Percentiles rank a stretch among this genome's conserved stretches.
Conservation (phyloP, 2,888 invertebrate genomes). For the Aphodius sticticus region DNA sequence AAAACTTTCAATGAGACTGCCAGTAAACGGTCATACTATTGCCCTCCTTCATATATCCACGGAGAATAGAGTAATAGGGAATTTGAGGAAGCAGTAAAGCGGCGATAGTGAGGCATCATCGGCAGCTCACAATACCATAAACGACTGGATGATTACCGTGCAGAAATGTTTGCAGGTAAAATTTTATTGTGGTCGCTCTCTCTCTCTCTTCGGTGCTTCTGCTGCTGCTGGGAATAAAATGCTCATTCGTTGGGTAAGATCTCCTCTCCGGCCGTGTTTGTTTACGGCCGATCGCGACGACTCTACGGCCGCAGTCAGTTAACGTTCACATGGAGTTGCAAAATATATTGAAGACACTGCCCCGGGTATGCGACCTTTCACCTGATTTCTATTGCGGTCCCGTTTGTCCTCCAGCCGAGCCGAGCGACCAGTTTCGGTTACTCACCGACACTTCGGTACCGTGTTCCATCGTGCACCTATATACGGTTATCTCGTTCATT, state of each 20-base stretch:
- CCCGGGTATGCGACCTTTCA: conserved; percentile 57
- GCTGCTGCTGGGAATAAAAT: conserved; percentile 9
- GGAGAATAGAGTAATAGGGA: background rate
- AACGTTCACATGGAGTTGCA: conserved; percentile 40
- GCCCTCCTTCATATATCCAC: background rate
- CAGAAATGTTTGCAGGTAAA: background rate
- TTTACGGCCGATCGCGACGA: conserved; percentile 24
- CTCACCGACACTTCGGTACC: conserved; percentile 27
- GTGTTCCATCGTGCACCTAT: conserved; percentile 13
- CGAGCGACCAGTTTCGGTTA: conserved; percentile 46
- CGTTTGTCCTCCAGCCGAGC: conserved; percentile 50
- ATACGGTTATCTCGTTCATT: conserved; percentile 23
- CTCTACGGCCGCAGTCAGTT: conserved; percentile 29
- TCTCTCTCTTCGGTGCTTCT: background rate
- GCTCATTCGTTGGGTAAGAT: conserved; percentile 20
- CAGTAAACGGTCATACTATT: background rate
- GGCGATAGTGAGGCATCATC: background rate
- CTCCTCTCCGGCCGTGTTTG: conserved; percentile 22
- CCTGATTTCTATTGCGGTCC: conserved; percentile 58
- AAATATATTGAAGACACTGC: conserved; percentile 49
- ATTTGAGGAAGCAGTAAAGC: background rate
- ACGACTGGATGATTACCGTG: background rate
- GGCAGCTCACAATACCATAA: background rate
- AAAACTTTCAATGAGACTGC: background rate
- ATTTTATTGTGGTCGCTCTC: conserved; percentile 13